Evolutionary conservation across 53 echinoderm and acorn worm species (phyloP), one percentile per base, ranked within the genome.

Genomic region (Holothuria leucospilota): DNA sequence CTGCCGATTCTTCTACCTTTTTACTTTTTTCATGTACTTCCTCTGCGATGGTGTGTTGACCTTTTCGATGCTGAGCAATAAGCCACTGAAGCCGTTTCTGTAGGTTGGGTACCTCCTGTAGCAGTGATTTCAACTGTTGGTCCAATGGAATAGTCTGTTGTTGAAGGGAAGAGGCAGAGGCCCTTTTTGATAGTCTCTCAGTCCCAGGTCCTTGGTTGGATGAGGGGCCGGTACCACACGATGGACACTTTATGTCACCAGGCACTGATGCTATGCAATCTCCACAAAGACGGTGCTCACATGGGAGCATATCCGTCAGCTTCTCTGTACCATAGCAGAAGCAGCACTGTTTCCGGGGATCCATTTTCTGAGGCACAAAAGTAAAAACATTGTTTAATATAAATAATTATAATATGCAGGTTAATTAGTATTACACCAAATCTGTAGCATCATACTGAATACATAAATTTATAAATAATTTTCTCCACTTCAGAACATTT

Each of bases 101-200:
- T 29, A 80, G 51, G 38, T 80, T 58, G 13, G 80, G 80, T 6
- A 80, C 39, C 52, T 80, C 80, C 38, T 59, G 61, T 20, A 80
- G 2, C 18, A 80, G 29, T 5, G 29, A 58, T 7, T 58, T 38
- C 13, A 80, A 34, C 29, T 80, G 59, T 59, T 80, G 29, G 14
- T 59, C 80, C 80, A 80, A 38, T 9, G 59, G 56, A 38, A 38
- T 8, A 30, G 53, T 56, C 16, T 56, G 56, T 9, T 9, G 56
- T 9, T 56, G 56, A 18, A 9, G 56, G 34, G 34, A 34, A 34
- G 34, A 34, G 56, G 15, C 5, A 56, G 56, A 18, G 56, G 18
- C 16, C 56, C 16, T 56, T 1, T 56, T 12, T 56, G 18, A 16
- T 16, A 0, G 8, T 56, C 56, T 56, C 16, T 16, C 6, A 16